Conservation (phyloP, 2,113 vertebrate genomes). For the Chionodraco myersi region DNA sequence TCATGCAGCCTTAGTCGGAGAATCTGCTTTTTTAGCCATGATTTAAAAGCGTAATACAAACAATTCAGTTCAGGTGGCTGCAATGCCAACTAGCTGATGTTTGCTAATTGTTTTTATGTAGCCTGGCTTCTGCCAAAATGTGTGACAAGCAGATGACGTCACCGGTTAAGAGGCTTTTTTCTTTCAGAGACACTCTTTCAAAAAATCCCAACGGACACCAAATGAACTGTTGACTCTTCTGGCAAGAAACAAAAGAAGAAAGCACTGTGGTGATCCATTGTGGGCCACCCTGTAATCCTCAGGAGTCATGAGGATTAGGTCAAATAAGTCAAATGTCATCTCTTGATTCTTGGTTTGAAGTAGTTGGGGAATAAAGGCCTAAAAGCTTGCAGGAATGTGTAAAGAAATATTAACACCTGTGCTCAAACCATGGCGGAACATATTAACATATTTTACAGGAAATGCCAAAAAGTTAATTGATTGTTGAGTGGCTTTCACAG, state of each 20-base stretch:
- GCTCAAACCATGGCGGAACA: not conserved
- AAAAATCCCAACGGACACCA: constrained; percentile 13
- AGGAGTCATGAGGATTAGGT: constrained; percentile 50
- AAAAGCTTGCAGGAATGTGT: constrained; percentile 3
- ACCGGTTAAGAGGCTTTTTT: constrained; percentile 25
- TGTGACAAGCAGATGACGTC: constrained; percentile 45
- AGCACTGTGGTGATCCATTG: constrained; percentile 22
- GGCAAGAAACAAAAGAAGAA: constrained; percentile 53
- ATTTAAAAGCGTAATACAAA: not conserved
- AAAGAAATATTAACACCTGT: constrained; percentile 13
- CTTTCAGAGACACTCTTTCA: constrained; percentile 18
- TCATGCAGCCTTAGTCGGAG: too few species aligned
- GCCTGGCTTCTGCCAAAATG: constrained; percentile 2
- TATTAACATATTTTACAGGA: not conserved
- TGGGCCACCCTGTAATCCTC: constrained; percentile 30
- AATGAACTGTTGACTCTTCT: constrained; percentile 33
- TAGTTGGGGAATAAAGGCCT: constrained; percentile 20
- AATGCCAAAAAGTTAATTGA: constrained; percentile 3
- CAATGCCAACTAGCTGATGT: not conserved
- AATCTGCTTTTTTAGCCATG: not conserved
- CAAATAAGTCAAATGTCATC: constrained; percentile 49
- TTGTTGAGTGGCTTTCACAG: not conserved
- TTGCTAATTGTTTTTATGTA: constrained; percentile 7
- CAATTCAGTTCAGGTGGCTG: not conserved
- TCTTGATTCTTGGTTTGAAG: constrained; percentile 32